Evolutionary conservation across 2,113 vertebrate genomes (phyloP).

Genomic region (Pterocles orientalis): DNA sequence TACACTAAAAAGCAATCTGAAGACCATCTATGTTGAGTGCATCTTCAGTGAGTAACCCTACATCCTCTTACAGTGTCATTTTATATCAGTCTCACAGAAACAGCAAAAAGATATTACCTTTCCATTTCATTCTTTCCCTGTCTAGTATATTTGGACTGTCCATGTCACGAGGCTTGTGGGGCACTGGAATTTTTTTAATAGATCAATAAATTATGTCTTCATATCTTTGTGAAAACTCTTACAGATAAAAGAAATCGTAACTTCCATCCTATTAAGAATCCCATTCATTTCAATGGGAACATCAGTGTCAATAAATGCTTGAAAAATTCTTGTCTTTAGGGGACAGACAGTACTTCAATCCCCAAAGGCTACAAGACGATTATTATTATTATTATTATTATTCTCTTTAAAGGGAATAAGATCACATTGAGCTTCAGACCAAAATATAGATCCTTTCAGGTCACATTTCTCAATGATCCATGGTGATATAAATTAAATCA

Average conservation of each 20-base stretch:
- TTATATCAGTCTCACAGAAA: not conserved
- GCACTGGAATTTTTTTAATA: not conserved
- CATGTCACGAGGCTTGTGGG: not conserved
- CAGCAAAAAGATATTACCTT: not conserved
- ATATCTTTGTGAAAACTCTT: not conserved
- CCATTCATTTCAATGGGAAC: not conserved
- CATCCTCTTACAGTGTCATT: not conserved
- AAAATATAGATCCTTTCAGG: not conserved
- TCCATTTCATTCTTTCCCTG: not conserved
- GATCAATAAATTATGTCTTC: not conserved
- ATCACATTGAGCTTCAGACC: not conserved
- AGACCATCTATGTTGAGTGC: not conserved
- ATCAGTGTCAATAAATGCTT: not conserved
- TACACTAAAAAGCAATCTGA: not conserved
- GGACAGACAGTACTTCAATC: not conserved
- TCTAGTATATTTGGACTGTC: not conserved
- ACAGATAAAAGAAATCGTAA: not conserved
- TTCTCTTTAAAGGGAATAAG: not conserved
- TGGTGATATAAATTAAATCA: not conserved
- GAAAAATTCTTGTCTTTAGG: not conserved
- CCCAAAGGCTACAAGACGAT: not conserved
- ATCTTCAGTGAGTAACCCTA: not conserved
- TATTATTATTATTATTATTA: not conserved
- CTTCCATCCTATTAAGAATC: not conserved
- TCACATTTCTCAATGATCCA: constrained; percentile 20